phyloP scores from a whole-genome alignment of 2,113 vertebrate genomes.

The Actenoides hombroni region DNA sequence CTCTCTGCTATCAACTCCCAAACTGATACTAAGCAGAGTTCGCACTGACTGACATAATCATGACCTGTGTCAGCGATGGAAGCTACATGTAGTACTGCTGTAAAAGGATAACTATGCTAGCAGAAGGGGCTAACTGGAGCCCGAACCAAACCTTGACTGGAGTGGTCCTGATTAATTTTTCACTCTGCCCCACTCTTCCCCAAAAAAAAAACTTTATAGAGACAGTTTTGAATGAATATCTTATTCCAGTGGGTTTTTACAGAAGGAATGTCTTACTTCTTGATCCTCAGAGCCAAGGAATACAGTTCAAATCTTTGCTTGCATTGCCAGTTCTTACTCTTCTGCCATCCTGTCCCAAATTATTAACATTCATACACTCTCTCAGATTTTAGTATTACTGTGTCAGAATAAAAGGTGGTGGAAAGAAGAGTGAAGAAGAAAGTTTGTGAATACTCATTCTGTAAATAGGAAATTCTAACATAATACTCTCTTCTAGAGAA shows the following conservation, averaged over 20 bases:
- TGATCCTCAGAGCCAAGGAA: neutral
- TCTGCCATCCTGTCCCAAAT: neutral
- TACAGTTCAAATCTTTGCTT: neutral
- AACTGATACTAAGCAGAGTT: neutral
- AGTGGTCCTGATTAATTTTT: neutral
- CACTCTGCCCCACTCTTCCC: neutral
- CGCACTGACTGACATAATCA: rapidly evolving
- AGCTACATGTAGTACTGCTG: neutral
- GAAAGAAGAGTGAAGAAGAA: neutral
- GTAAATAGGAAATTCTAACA: neutral
- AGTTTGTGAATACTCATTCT: neutral
- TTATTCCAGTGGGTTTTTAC: neutral
- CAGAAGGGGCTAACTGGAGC: neutral
- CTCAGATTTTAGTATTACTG: neutral
- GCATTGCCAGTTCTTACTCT: neutral
- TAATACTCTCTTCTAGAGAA: slow-evolving; percentile 6
- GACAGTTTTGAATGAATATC: neutral
- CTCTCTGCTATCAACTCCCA: neutral
- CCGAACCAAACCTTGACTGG: neutral
- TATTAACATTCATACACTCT: neutral
- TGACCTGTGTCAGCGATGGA: neutral
- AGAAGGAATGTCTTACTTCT: neutral
- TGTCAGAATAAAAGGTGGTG: neutral
- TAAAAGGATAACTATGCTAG: neutral
- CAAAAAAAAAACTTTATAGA: neutral